phyloP scores from a whole-genome alignment of 2,797 vertebrate genomes.

The Anomalospiza imberbis region DNA sequence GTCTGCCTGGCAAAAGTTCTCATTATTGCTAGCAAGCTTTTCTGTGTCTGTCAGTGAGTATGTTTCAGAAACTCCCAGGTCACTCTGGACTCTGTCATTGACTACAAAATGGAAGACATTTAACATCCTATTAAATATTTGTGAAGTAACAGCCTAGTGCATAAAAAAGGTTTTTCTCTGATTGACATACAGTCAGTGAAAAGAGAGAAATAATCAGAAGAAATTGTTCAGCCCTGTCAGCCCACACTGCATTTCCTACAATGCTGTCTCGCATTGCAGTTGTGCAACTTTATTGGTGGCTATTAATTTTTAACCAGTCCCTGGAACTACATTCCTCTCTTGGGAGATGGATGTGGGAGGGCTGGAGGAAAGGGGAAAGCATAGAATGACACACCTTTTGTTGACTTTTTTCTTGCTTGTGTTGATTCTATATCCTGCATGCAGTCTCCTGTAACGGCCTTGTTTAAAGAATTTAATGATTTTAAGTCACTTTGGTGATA shows the following conservation, averaged over 20 bases:
- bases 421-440: neutral
- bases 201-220: neutral
- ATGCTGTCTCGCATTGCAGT: neutral
- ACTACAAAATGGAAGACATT: neutral
- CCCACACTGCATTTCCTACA: neutral
- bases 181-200: neutral
- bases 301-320: neutral
- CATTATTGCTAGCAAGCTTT: neutral
- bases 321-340: neutral
- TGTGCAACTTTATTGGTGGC: neutral
- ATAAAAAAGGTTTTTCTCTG: neutral
- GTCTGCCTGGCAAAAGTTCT: neutral
- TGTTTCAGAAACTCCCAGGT: neutral
- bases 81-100: neutral
- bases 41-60: neutral
- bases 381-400: neutral
- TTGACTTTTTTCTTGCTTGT: neutral
- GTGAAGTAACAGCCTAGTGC: neutral
- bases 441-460: neutral
- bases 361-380: neutral
- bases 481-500: neutral
- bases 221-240: neutral
- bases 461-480: neutral
- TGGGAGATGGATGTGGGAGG: neutral
- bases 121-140: neutral